phyloP scores from a whole-genome alignment of 2,113 vertebrate species.

The Choloepus hoffmanni region DNA sequence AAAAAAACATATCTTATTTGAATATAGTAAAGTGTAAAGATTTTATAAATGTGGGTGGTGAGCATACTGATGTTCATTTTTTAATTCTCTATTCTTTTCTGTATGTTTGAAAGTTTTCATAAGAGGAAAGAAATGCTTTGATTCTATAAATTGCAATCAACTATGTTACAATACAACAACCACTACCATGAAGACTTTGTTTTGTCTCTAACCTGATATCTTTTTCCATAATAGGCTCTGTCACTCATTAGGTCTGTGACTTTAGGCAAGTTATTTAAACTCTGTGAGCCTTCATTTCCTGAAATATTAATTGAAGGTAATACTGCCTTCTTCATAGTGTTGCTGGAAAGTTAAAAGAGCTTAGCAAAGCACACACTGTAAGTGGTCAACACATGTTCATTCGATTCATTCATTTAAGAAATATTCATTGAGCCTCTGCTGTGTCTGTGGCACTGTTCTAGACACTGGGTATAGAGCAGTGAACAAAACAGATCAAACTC shows the following conservation, averaged over 20 bases:
- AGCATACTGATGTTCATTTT: not conserved
- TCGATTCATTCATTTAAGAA: not conserved
- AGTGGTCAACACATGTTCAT: not conserved
- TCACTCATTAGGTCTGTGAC: not conserved
- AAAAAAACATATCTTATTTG: not conserved
- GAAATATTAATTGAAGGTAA: not conserved
- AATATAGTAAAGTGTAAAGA: not conserved
- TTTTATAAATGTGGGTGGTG: not conserved
- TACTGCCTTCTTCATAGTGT: not conserved
- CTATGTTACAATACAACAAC: not conserved
- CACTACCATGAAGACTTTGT: not conserved
- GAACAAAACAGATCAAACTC: not conserved
- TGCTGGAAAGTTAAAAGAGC: not conserved
- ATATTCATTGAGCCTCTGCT: not conserved
- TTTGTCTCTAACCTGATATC: not conserved
- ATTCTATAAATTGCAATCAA: not conserved
- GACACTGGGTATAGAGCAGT: not conserved
- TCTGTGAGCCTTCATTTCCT: not conserved
- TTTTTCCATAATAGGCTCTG: not conserved
- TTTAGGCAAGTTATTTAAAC: not conserved
- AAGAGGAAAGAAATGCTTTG: conserved; percentile 25
- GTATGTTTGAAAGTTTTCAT: not conserved
- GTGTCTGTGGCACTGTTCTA: not conserved
- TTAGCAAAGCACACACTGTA: not conserved
- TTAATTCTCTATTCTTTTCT: not conserved